Evolutionary conservation across 1,140 invertebrate genomes (phyloP).

Genomic region (Conus ventricosus): DNA sequence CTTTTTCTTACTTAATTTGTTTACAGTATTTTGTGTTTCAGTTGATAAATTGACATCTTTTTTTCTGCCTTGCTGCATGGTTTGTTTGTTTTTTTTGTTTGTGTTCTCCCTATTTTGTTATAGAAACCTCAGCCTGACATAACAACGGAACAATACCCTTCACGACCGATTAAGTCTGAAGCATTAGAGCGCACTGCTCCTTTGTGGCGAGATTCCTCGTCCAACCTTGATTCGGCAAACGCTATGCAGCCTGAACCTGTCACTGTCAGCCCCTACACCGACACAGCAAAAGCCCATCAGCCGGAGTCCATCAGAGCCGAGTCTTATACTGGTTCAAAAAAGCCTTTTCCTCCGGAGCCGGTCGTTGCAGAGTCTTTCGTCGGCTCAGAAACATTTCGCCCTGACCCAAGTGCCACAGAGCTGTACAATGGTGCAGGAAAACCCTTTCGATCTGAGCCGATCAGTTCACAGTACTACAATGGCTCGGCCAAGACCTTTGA

Average conservation of each 20-base stretch:
- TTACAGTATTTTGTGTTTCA: not conserved
- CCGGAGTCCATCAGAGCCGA: not conserved
- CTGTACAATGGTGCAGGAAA: not conserved
- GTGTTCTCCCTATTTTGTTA: constrained; percentile 32
- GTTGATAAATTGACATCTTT: not conserved
- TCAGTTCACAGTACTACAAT: not conserved
- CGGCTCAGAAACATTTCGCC: not conserved
- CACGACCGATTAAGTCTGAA: not conserved
- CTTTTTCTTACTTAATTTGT: not conserved
- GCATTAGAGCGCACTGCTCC: not conserved
- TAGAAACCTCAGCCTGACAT: constrained; percentile 22
- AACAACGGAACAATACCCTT: constrained; percentile 13
- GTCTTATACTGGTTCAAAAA: not conserved
- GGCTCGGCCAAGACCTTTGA: not conserved
- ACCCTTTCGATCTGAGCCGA: not conserved
- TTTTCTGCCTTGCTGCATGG: constrained; percentile 9
- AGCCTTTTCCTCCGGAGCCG: not conserved
- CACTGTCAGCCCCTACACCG: not conserved
- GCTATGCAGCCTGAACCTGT: not conserved
- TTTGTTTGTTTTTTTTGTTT: constrained; percentile 22
- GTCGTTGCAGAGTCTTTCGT: not conserved
- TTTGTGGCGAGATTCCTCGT: constrained; percentile 28
- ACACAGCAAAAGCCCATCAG: not conserved
- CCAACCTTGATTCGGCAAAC: not conserved
- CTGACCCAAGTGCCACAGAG: not conserved